Conservation (phyloP, 2,888 invertebrate species). For the Gymnocheta viridis region DNA sequence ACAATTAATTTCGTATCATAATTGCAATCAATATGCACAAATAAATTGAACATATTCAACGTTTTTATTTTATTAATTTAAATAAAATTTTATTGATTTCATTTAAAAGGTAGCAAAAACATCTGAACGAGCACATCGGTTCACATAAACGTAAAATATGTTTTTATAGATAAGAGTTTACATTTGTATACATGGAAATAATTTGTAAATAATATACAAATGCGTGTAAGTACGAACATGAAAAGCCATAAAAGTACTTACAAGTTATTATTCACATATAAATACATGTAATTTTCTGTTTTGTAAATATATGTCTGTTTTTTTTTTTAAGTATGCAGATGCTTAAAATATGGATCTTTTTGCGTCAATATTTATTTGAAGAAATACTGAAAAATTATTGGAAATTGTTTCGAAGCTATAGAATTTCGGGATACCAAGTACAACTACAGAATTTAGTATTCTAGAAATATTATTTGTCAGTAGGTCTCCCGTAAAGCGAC, state of each 20-base stretch:
- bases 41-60: neutral
- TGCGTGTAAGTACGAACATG: neutral
- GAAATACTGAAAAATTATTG: no score
- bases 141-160: slow-evolving; percentile 6
- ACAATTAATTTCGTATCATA: neutral
- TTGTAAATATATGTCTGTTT: neutral
- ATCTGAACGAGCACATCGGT: neutral
- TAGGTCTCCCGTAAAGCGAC: no score
- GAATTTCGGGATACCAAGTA: no score
- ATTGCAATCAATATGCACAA: neutral
- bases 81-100: neutral
- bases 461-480: no score
- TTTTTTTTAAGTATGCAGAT: neutral
- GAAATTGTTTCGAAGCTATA: no score
- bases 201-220: slow-evolving; percentile 1
- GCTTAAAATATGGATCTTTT: no score
- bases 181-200: neutral
- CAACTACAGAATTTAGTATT: no score
- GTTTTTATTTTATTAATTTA: neutral
- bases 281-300: neutral
- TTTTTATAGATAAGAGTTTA: neutral
- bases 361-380: no score
- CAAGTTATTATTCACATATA: neutral
- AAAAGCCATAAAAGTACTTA: neutral
- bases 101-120: neutral